These are phyloP conservation scores for Pangasius sanitwongsei DNA, from an alignment of 2,797 vertebrate species.

Conservation along the genomic window DNA sequence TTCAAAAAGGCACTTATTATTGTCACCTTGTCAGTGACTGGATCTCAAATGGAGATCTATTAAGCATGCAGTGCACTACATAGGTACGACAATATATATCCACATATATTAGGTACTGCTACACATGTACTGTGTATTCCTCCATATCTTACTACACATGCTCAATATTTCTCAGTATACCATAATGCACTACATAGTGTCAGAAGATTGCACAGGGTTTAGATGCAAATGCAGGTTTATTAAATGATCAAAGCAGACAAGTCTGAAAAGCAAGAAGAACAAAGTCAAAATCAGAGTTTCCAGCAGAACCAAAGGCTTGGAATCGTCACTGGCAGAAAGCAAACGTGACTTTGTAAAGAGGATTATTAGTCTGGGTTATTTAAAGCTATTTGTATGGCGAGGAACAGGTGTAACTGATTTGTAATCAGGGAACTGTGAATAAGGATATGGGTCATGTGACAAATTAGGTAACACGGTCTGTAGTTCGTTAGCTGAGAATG, in stretches of 20 bases:
- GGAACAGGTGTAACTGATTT: not conserved
- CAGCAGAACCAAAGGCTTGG: not conserved
- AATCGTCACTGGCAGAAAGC: not conserved
- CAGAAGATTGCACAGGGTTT: not conserved
- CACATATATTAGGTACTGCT: not conserved
- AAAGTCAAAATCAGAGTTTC: not conserved
- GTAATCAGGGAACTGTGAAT: not conserved
- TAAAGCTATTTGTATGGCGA: not conserved
- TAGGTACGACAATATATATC: not conserved
- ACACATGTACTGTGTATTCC: not conserved
- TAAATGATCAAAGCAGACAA: not conserved
- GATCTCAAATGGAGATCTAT: conserved; percentile 5
- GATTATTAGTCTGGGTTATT: not conserved
- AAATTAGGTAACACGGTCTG: not conserved
- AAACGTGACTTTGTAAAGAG: not conserved
- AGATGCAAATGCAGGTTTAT: not conserved
- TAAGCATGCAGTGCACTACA: not conserved
- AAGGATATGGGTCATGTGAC: not conserved
- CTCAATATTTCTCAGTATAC: not conserved
- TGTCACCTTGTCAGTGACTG: not conserved
- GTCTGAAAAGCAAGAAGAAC: not conserved
- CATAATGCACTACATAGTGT: not conserved
- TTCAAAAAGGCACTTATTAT: not conserved
- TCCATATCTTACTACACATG: not conserved
- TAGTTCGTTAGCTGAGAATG: not conserved